A percentile compares a stretch with the other conserved stretches of the same genome.
phyloP scores from a whole-genome alignment of 1,140 invertebrate species.

The Thalassaphorura encarpata region DNA sequence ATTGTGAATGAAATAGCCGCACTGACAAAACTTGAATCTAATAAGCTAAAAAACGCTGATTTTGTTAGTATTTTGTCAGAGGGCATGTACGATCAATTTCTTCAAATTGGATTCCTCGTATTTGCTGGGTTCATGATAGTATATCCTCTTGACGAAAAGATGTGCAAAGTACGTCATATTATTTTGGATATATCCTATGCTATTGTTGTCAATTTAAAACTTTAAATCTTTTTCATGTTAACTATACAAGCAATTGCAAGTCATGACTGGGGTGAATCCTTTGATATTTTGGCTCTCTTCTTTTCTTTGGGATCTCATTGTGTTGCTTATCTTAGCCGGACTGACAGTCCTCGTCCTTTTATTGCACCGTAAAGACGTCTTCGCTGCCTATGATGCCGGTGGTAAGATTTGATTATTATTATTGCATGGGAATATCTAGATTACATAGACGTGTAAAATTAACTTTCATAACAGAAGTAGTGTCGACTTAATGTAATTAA shows the following conservation, averaged over 20 bases:
- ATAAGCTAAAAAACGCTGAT: too few species aligned
- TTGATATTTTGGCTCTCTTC: conserved; percentile 59
- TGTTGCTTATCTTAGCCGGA: conserved; percentile 49
- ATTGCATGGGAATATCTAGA: background rate
- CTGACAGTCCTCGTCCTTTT: background rate
- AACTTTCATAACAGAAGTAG: conserved; percentile 9
- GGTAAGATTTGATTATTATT: too few species aligned
- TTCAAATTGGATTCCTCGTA: conserved; percentile 42
- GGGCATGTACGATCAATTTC: conserved; percentile 34
- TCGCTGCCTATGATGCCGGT: background rate
- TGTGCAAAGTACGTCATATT: conserved; percentile 34
- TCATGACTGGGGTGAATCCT: conserved; percentile 64
- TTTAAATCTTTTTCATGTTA: conserved; percentile 40
- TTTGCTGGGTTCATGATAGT: conserved; percentile 63
- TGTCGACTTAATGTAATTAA: conserved; percentile 7
- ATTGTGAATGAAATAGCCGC: too few species aligned
- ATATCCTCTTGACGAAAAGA: conserved; percentile 52
- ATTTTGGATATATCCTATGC: background rate
- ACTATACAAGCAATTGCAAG: conserved; percentile 55
- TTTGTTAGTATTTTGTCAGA: conserved; percentile 10
- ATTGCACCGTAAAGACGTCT: background rate
- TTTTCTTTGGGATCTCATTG: conserved; percentile 59
- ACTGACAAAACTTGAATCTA: too few species aligned
- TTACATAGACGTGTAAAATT: background rate
- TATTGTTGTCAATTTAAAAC: conserved; percentile 8